Base-by-base conservation (phyloP, 2,888 invertebrate genomes). In the Invenusta paracnida region DNA sequence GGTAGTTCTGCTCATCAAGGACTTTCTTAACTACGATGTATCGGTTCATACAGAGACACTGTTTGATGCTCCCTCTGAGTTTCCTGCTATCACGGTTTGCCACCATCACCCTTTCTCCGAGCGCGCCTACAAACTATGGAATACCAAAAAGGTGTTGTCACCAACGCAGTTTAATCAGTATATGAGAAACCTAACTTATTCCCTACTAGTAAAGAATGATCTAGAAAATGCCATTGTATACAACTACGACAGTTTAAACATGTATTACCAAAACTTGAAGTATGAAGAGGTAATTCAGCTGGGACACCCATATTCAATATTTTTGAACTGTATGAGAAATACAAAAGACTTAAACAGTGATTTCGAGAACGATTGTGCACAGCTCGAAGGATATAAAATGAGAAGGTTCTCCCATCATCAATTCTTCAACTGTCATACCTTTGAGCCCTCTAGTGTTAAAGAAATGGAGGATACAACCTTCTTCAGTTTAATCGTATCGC, bases 381-480 rank as follows among this genome's bases (percentile, higher is more conserved):
- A 23, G 5, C 67, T 86, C 23, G 29, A 81, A 79, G 30, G 23
- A 13, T 86, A 73, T 48, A 87, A 30, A 13, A 66, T 87, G 11
- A 87, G 86, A 29, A 17, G 13, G 0, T 79, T 87, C 25, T 87
- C 87, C 29, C 67, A 87, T 79, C 30, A 48, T 17, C 31, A 87
- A 73, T 84, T 82, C 30, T 87, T 87, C 25, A 87, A 87, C 66
- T 87, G 87, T 67, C 81, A 87, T 67, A 87, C 87, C n/a, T 86
- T 87, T 84, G 87, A 87, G 81, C 86, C 87, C 13, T 25, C 30
- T n/a, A n/a, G 11, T 11, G 67, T 28, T n/a, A 25, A 67, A 17
- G 31, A 23, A 13, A 25, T 73, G 66, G 23, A 27, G 2, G 27
- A 29, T 13, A 82, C 82, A n/a, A 30, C 28, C n/a, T 31, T 66